Conservation (phyloP, 2,113 vertebrate genomes). For the Callipepla californica region DNA sequence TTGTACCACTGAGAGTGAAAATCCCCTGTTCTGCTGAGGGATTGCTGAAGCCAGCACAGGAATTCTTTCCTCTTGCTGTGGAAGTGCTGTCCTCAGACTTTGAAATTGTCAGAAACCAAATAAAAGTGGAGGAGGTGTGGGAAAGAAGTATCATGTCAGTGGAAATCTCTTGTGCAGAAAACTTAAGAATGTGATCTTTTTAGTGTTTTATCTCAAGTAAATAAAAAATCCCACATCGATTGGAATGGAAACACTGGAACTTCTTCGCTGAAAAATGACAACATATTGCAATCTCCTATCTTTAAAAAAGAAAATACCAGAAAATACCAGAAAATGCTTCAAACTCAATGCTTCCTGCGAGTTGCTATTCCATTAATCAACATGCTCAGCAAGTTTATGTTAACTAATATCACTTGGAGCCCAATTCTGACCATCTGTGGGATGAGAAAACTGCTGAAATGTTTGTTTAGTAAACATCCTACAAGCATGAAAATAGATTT, state of each 20-base stretch:
- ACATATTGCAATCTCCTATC: background rate
- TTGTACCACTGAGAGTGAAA: background rate
- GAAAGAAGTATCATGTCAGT: background rate
- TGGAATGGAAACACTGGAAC: background rate
- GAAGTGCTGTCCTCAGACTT: background rate
- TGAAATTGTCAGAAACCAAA: background rate
- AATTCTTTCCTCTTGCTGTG: background rate
- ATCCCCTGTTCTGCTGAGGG: background rate
- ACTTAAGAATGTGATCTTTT: background rate
- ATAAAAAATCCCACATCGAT: background rate
- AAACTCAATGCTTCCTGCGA: background rate
- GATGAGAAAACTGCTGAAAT: background rate
- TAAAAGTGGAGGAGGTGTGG: background rate
- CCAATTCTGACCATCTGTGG: background rate
- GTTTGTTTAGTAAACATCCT: background rate
- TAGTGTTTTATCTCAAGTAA: background rate
- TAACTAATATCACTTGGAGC: background rate
- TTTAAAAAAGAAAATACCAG: background rate
- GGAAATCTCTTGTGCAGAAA: background rate
- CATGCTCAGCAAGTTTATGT: background rate
- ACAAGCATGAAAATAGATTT: background rate
- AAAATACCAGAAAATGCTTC: background rate
- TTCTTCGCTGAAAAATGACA: background rate
- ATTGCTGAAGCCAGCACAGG: background rate
- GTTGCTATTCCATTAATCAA: background rate